phyloP scores from a whole-genome alignment of 2,888 invertebrate species.

The Phyto melanocephala region DNA sequence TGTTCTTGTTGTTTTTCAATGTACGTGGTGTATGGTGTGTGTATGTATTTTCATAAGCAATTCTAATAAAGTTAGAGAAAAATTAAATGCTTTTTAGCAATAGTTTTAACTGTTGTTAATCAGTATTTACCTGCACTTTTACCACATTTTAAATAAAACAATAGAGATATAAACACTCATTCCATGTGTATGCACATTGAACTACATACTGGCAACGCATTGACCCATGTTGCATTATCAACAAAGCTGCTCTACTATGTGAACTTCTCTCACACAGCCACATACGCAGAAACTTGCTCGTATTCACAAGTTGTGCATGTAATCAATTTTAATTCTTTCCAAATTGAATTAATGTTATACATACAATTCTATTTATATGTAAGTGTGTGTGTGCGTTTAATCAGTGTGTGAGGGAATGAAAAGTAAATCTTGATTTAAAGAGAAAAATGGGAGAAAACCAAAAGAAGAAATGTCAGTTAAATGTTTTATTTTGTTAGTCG shows the following conservation, averaged over 20 bases:
- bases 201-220: conserved; percentile 17
- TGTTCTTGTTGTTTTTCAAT: no score
- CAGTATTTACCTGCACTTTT: conserved; percentile 55
- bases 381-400: no score
- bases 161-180: background rate
- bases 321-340: conserved; percentile 40
- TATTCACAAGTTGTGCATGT: background rate
- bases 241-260: background rate
- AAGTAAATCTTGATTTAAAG: conserved; percentile 38
- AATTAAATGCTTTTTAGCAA: conserved; percentile 55
- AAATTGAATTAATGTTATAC: conserved; percentile 43
- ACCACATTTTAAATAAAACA: conserved; percentile 7
- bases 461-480: conserved; percentile 1
- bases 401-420: background rate
- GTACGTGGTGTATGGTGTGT: no score
- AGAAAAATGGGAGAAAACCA: background rate
- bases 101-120: conserved; percentile 53
- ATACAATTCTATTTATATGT: no score
- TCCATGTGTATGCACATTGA: background rate
- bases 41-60: no score
- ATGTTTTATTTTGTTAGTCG: conserved; percentile 10
- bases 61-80: no score
- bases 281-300: background rate
- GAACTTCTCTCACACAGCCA: background rate
- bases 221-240: conserved; percentile 26